Evolutionary conservation across 2,113 vertebrate species (phyloP), one percentile per base, ranked within the genome.

Genomic region (Aviceda subcristata): DNA sequence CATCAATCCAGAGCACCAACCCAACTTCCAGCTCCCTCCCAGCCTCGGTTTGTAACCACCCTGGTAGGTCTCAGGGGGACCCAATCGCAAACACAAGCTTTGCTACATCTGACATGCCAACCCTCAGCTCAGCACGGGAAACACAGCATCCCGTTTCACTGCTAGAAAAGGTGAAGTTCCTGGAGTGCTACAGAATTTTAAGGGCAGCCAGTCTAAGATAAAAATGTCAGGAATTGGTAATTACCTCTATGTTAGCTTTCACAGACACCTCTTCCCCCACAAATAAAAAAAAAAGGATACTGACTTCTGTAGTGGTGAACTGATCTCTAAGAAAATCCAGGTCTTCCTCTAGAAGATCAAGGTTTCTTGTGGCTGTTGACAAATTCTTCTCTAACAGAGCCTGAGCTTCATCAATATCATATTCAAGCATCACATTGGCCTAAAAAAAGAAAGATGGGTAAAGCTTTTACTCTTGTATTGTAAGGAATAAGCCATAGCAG

Each of bases 221-320:
- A 41, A 82, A 38, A 12, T 38, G 20, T 22, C 38, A 66, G 9
- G 27, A 84, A 23, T 1, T 1, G 56, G 41, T 11, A 0, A 3
- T 67, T 45, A 78, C 68, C 68, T 60, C 32, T 6, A 10, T 5
- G 18, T 5, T 48, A 30, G 15, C 53, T 77, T 45, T 34, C 50
- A 74, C 6, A 18, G 2, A 10, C 15, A 23, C 46, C 24, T 76
- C 71, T 51, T 64, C 20, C 27, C 32, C 18, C 1, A 9, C 16
- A 12, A 36, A 68, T 8, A 18, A 86, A 22, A n/a, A 23, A 23
- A 45, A 97, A 99, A 99, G 99, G 99, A 99, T 99, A 99, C 99
- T 99, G 99, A 99, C 99, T 99, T 99, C 99, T 68, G 99, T 99
- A 98, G 99, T 99, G 97, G 99, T 99, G 97, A 99, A 99, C 93